phyloP scores from a whole-genome alignment of 2,113 vertebrate genomes.

The Paradisaea rubra region DNA sequence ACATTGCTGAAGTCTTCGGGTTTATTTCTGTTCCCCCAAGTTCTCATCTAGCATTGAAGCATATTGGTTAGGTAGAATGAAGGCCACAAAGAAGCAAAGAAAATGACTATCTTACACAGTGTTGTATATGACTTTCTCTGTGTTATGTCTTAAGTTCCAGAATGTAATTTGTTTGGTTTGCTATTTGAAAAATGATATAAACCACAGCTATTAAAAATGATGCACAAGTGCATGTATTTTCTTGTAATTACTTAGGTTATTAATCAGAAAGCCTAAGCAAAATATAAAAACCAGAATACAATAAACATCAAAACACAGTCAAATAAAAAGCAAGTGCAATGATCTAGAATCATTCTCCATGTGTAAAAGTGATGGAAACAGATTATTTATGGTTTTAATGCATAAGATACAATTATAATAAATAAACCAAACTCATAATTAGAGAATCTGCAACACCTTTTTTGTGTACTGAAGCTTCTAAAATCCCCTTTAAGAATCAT shows the following conservation, averaged over 20 bases:
- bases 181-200: background rate
- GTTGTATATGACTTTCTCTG: background rate
- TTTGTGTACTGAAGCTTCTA: background rate
- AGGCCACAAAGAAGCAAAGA: background rate
- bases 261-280: background rate
- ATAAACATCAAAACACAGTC: background rate
- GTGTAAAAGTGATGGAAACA: background rate
- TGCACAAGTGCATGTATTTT: background rate
- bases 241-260: background rate
- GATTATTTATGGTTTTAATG: background rate
- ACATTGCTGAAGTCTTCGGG: background rate
- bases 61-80: background rate
- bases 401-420: background rate
- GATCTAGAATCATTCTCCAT: background rate
- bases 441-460: background rate
- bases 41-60: background rate
- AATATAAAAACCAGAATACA: background rate
- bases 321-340: background rate
- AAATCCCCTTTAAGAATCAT: background rate
- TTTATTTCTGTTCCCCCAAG: rapidly evolving
- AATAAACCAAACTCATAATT: background rate
- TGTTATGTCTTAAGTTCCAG: background rate
- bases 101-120: background rate
- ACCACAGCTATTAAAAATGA: background rate
- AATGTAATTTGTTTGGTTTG: background rate